Percentiles rank a stretch among this genome's conserved stretches.
phyloP scores from a whole-genome alignment of 1,140 invertebrate genomes.

The Lepidurus apus region DNA sequence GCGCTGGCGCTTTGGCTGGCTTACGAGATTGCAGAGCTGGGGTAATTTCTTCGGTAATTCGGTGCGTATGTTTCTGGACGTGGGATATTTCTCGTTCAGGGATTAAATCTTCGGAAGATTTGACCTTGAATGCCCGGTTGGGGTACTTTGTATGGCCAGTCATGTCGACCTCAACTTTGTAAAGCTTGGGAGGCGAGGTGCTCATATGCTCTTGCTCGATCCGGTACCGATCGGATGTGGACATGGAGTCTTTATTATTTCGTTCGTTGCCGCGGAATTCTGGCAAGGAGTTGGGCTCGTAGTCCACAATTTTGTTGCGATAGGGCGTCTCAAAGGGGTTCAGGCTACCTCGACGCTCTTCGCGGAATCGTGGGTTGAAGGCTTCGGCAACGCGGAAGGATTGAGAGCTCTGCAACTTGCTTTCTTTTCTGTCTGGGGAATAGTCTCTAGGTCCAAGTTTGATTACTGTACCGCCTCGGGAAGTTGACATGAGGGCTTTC shows the following conservation, averaged over 20 bases:
- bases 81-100: conserved; percentile 11
- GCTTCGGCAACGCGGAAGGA: background rate
- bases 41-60: conserved; percentile 43
- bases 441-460: conserved; percentile 2
- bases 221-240: background rate
- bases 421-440: background rate
- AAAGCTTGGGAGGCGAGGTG: background rate
- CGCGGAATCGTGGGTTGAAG: background rate
- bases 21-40: conserved; percentile 38
- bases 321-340: background rate
- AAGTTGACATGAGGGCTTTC: background rate
- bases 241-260: background rate
- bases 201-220: background rate
- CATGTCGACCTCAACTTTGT: background rate
- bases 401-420: background rate
- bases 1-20: conserved; percentile 33
- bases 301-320: background rate
- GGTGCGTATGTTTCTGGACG: background rate
- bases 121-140: background rate
- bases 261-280: conserved; percentile 3
- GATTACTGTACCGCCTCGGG: conserved; percentile 20
- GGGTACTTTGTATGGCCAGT: background rate
- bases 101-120: background rate
- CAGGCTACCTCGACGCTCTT: background rate
- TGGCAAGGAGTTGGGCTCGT: background rate